Base-by-base conservation (phyloP, 2,797 vertebrate species). In the Tokudaia tokunoshimensis region DNA sequence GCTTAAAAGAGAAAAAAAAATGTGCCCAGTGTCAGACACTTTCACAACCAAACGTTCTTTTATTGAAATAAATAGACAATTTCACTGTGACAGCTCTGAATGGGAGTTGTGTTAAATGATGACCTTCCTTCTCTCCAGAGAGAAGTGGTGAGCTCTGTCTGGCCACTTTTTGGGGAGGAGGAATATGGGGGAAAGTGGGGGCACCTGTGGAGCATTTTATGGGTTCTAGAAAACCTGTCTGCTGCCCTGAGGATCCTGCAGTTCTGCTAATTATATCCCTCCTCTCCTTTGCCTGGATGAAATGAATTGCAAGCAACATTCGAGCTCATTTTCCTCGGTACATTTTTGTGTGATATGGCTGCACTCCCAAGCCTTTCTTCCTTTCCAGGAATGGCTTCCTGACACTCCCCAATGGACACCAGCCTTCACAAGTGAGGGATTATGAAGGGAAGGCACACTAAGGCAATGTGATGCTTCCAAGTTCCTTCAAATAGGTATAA, bases 61-160 rank as follows among this genome's bases (percentile, higher is more conserved):
- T 93, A 96, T 96, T 97, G 84, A 97, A 97, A 98, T 92, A 96
- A 97, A 97, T 83, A 95, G 97, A 44, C 52, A 3, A 87, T 96
- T 97, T 26, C 11, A 88, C 70, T 3, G 0, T n/a, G 89, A 44
- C 84, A 3, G 0, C 0, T 0, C 94, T 84, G 10, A 0, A 70
- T 61, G 41, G 20, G 92, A 84, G 92, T 92, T 94, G 92, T 11
- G 6, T 61, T 79, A 81, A 4, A 17, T 31, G 93, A 12, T 20
- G 83, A 91, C 13, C 80, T 97, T 92, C 52, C 34, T 87, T 93
- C 72, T 93, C 89, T 87, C 59, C 76, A 8, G 29, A 80, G 65
- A 96, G 82, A 95, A 67, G 10, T 87, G 29, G 6, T 24, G 11
- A 44, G 22, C 57, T 59, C 15, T 13, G 22, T 47, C 63, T 34